Conservation (phyloP, 2,113 vertebrate genomes). For the Trematomus loennbergii region DNA sequence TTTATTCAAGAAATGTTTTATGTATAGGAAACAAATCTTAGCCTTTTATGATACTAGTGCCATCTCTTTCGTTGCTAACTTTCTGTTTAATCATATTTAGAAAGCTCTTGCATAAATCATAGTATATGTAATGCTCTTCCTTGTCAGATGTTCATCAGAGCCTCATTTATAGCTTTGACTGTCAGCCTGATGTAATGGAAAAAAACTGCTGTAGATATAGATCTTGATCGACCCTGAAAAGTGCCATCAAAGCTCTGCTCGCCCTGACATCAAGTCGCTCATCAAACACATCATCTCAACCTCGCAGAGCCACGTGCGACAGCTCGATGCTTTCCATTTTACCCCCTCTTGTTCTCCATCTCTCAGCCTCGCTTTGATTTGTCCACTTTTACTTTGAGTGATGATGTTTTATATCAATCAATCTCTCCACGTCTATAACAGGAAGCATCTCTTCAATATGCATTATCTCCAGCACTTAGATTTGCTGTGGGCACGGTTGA, state of each 20-base stretch:
- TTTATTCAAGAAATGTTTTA: not conserved
- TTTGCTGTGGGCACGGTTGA: conserved; percentile 35
- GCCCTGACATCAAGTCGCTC: conserved; percentile 35
- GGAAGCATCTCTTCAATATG: conserved; percentile 24
- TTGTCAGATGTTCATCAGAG: not conserved
- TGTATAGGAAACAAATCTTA: not conserved
- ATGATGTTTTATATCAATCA: conserved; percentile 44
- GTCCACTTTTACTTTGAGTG: conserved; percentile 37
- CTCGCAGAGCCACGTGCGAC: conserved; percentile 32
- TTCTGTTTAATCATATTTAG: not conserved
- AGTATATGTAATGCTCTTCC: not conserved
- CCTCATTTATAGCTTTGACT: not conserved
- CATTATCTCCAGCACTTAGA: conserved; percentile 39
- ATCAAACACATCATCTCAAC: conserved; percentile 53
- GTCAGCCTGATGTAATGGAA: conserved; percentile 21
- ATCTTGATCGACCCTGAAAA: conserved; percentile 42
- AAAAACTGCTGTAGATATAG: conserved; percentile 18
- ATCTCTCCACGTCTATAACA: conserved; percentile 30
- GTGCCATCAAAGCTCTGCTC: conserved; percentile 47
- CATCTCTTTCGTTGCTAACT: not conserved
- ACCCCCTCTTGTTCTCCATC: not conserved
- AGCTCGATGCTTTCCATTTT: conserved; percentile 32
- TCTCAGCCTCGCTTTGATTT: conserved; percentile 28
- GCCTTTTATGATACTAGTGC: not conserved
- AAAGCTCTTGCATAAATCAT: not conserved